Conservation (phyloP, 2,797 vertebrate species). For the Chelon auratus region DNA sequence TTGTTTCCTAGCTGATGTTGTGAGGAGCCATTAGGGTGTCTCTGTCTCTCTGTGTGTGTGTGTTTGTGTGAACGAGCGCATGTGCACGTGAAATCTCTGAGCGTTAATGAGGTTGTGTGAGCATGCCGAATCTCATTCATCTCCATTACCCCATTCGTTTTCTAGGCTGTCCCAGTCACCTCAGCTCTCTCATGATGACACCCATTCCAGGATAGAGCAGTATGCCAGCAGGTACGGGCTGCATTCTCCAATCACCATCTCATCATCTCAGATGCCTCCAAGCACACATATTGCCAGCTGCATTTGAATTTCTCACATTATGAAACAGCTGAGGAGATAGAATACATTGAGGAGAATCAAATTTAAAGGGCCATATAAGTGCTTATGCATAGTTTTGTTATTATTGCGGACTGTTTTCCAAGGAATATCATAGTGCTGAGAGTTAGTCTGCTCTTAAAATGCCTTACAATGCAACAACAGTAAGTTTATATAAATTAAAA, state of each 20-base stretch:
- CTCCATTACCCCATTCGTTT: slow-evolving; percentile 75
- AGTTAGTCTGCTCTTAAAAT: neutral
- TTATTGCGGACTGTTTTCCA: neutral
- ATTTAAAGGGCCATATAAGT: neutral
- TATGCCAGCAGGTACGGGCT: slow-evolving; percentile 92
- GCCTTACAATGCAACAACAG: neutral
- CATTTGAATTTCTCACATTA: slow-evolving; percentile 14
- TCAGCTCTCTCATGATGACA: slow-evolving; percentile 96
- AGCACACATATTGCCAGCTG: neutral
- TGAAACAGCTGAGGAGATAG: neutral
- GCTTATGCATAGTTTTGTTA: neutral
- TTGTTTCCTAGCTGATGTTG: slow-evolving; percentile 70
- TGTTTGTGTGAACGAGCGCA: slow-evolving; percentile 20
- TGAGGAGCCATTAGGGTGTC: slow-evolving; percentile 37
- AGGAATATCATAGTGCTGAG: neutral
- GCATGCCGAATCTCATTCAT: slow-evolving; percentile 72
- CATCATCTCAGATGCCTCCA: slow-evolving; percentile 28
- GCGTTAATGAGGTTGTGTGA: slow-evolving; percentile 62
- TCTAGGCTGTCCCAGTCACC: slow-evolving; percentile 92
- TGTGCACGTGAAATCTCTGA: slow-evolving; percentile 39
- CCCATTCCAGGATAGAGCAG: slow-evolving; percentile 97
- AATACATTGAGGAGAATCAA: neutral
- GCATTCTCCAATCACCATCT: slow-evolving; percentile 36
- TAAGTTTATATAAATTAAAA: slow-evolving; percentile 15
- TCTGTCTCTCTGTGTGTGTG: slow-evolving; percentile 24